A percentile compares a stretch with the other conserved stretches of the same genome.
Conservation (phyloP, 1,140 invertebrate genomes). For the Elysia chlorotica region DNA sequence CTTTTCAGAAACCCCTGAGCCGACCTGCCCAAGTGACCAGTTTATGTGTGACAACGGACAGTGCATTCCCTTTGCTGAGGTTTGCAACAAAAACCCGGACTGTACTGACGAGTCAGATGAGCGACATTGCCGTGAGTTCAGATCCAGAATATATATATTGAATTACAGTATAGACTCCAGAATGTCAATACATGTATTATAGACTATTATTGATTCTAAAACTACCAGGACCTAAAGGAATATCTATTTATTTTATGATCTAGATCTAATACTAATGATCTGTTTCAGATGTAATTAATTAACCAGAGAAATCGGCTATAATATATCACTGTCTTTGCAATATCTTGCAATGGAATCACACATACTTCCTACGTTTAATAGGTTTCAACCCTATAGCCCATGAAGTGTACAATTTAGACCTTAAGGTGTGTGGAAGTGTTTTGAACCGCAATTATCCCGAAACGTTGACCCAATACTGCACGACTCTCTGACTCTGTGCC, state of each 20-base stretch:
- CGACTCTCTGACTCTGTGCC: too few species aligned
- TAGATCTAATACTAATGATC: too few species aligned
- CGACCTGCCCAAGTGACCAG: conserved; percentile 80
- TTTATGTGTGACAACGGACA: conserved; percentile 86
- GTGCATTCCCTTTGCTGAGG: conserved; percentile 83
- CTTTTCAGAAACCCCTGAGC: conserved; percentile 48
- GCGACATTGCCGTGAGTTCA: conserved; percentile 78
- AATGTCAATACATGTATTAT: neutral
- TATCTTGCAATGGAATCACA: too few species aligned
- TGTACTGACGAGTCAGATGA: conserved; percentile 94
- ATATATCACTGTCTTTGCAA: neutral
- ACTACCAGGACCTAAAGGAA: neutral
- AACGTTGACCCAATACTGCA: too few species aligned
- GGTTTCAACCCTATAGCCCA: too few species aligned
- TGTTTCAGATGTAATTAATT: too few species aligned
- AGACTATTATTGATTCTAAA: neutral
- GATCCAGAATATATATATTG: neutral
- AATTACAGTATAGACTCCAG: neutral
- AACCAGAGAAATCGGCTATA: too few species aligned
- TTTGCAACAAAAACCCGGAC: conserved; percentile 94
- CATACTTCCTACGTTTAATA: too few species aligned
- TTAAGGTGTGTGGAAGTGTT: too few species aligned
- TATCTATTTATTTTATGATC: neutral
- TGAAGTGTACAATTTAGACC: too few species aligned
- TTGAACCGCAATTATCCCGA: too few species aligned